phyloP scores from a whole-genome alignment of 2,888 invertebrate species.

The Chorisops tibialis region DNA sequence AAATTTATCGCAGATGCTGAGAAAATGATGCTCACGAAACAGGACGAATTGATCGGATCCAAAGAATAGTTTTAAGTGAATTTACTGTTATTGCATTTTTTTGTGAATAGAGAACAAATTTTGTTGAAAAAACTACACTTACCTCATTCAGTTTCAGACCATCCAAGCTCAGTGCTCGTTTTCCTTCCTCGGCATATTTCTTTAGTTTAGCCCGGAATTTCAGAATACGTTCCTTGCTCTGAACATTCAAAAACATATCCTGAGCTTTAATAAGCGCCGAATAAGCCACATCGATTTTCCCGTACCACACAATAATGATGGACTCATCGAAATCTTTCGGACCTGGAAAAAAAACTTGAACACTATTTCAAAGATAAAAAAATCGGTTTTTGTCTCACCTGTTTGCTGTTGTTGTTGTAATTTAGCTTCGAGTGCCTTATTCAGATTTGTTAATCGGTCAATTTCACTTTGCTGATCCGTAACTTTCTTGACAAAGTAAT shows the following conservation, averaged over 20 bases:
- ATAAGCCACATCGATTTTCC: conserved; percentile 45
- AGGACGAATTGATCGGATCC: conserved; percentile 68
- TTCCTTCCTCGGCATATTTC: conserved; percentile 42
- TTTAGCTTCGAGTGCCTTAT: conserved; percentile 41
- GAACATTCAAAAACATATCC: conserved; percentile 43
- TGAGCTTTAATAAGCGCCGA: conserved; percentile 41
- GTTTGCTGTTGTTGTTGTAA: conserved; percentile 17
- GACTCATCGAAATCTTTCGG: conserved; percentile 37
- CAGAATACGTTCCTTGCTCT: conserved; percentile 45
- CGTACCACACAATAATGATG: conserved; percentile 46
- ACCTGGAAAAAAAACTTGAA: background rate
- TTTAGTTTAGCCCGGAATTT: conserved; percentile 43
- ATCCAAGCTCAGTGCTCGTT: conserved; percentile 39
- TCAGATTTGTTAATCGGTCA: conserved; percentile 41
- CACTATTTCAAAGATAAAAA: background rate
- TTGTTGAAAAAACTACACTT: conserved; percentile 28
- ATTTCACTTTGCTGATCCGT: conserved; percentile 44
- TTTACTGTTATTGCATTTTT: background rate
- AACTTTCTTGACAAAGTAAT: conserved; percentile 49
- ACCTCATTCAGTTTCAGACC: conserved; percentile 40
- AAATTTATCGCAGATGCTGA: conserved; percentile 65
- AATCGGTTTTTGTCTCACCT: conserved; percentile 11
- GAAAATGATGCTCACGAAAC: conserved; percentile 64
- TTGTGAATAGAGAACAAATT: background rate
- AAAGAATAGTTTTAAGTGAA: conserved; percentile 37